A percentile compares a stretch with the other conserved stretches of the same genome.
Conservation (phyloP, 2,113 vertebrate genomes). For the Vidua macroura region DNA sequence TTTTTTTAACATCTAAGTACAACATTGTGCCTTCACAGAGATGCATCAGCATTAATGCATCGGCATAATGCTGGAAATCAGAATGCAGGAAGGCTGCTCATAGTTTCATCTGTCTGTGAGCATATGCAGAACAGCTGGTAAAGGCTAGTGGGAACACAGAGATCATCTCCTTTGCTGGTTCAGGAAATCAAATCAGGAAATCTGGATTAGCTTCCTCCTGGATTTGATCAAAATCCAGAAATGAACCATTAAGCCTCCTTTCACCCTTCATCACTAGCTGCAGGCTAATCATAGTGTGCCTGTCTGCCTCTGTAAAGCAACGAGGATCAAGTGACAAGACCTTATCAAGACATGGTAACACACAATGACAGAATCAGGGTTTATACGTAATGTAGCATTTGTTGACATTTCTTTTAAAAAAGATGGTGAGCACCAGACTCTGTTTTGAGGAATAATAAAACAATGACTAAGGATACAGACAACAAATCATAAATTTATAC, state of each 20-base stretch:
- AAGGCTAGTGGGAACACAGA: background rate
- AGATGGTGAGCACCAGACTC: background rate
- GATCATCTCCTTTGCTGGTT: background rate
- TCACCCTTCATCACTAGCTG: background rate
- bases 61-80: background rate
- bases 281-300: background rate
- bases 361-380: background rate
- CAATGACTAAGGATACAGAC: background rate
- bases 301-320: background rate
- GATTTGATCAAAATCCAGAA: conserved; percentile 1
- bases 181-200: background rate
- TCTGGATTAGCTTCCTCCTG: background rate
- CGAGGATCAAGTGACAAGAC: background rate
- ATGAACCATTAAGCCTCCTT: background rate
- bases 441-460: background rate
- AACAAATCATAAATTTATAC: background rate
- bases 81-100: background rate
- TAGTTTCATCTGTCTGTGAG: background rate
- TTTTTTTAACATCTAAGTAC: background rate
- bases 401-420: background rate
- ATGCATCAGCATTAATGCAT: background rate
- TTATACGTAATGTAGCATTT: background rate
- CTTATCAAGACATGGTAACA: background rate
- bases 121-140: background rate
- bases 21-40: background rate